Evolutionary conservation across 2,113 vertebrate genomes (phyloP), one percentile per base, ranked within the genome.

Genomic region (Agelaius phoeniceus): DNA sequence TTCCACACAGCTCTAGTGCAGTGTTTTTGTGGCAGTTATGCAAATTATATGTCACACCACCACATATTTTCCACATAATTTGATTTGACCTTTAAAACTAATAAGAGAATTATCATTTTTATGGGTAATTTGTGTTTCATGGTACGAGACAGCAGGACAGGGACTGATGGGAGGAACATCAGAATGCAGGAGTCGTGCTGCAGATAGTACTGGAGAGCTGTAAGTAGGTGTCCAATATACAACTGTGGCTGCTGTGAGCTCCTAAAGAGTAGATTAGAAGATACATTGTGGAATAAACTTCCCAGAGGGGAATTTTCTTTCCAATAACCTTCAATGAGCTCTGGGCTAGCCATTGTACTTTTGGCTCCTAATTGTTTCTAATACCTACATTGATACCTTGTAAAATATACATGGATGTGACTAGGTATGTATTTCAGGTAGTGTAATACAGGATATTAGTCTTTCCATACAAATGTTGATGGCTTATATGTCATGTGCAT

Each of bases 1-100:
- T 67, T 18, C 28, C 63, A 39, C 41, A 26, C 17, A 68, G 69
- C 58, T 62, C 84, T 77, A 83, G 67, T 69, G 27, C 55, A 55
- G 24, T 74, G 75, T 18, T 95, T 97, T 88, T 94, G 82, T 81
- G 75, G 67, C 75, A 95, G 85, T 96, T 96, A 97, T 97, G 93
- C 86, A 94, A 96, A 97, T 96, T 85, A 52, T 58, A 46, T 87
- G 87, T 96, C 95, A 94, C 67, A 94, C 89, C 63, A 55, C 46
- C 63, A 69, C 55, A 3, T 88, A 93, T 95, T 96, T 96, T 94
- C 82, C 65, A 86, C 94, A 92, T 96, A 51, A 84, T 96, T 96
- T 95, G 79, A 95, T 93, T 88, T 96, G 93, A 96, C 95, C 95
- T 96, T 96, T 96, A 93, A 94, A 94, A 93, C 92, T 96, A 95